These are phyloP conservation scores for Triplophysa dalaica DNA, from an alignment of 2,113 vertebrate species.

Conservation along the genomic window DNA sequence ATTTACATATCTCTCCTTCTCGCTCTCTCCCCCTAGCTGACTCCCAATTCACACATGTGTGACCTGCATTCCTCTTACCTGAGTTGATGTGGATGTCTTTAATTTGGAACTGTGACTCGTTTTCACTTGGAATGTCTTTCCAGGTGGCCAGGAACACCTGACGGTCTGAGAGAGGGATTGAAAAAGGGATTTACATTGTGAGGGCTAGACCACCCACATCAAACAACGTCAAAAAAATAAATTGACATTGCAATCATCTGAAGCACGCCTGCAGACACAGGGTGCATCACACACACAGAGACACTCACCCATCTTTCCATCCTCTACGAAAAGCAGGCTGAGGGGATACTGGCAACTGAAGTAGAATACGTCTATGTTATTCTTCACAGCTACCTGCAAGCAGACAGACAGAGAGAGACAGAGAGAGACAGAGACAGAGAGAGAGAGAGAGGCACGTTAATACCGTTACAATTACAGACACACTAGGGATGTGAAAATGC, in stretches of 20 bases:
- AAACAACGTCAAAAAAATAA: not conserved
- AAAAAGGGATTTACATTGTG: not conserved
- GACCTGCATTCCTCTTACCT: constrained; percentile 71
- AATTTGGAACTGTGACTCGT: constrained; percentile 93
- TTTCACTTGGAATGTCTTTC: constrained; percentile 98
- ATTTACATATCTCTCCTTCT: not conserved
- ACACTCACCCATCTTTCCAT: constrained; percentile 96
- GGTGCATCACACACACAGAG: not conserved
- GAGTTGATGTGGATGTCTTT: constrained; percentile 91
- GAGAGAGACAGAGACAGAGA: not conserved
- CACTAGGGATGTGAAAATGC: not conserved
- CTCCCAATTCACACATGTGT: not conserved
- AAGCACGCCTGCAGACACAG: not conserved
- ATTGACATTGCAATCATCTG: constrained; percentile 8
- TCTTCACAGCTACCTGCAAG: constrained; percentile 93
- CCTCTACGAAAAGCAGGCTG: constrained; percentile 93
- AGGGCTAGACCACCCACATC: not conserved
- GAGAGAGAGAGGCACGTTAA: constrained; percentile 33
- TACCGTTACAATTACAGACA: not conserved
- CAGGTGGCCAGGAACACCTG: constrained; percentile 96
- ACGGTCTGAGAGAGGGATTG: constrained; percentile 77
- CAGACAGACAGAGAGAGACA: constrained; percentile 40
- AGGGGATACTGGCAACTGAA: constrained; percentile 97
- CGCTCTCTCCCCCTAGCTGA: not conserved
- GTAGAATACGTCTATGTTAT: constrained; percentile 99